These are phyloP conservation scores for Lamellibrachia luymesi DNA, from an alignment of 1,140 invertebrate species.

Conservation along the genomic window DNA sequence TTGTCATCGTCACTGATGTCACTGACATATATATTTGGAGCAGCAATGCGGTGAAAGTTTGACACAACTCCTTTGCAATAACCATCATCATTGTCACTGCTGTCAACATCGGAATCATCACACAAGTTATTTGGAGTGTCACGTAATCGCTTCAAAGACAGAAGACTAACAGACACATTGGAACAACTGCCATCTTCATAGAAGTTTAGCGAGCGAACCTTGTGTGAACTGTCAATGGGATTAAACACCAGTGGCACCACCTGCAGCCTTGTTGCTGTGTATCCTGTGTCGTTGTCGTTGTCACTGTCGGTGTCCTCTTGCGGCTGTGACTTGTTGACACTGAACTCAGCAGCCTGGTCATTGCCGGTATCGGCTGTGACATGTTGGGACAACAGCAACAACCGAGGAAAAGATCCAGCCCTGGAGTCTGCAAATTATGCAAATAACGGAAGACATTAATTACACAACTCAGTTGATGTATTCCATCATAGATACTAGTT, in stretches of 20 bases:
- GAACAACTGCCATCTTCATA: not conserved
- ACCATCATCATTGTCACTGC: not conserved
- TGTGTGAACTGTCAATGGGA: not conserved
- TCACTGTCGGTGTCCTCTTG: not conserved
- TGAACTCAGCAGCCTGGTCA: not conserved
- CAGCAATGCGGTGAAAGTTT: not conserved
- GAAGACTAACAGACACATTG: not conserved
- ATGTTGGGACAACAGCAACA: not conserved
- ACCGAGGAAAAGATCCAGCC: not conserved
- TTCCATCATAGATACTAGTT: too few species aligned
- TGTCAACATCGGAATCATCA: not conserved
- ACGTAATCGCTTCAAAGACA: not conserved
- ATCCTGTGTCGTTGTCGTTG: not conserved
- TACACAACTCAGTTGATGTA: not conserved
- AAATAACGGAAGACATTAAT: not conserved
- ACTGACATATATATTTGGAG: not conserved
- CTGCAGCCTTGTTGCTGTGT: not conserved
- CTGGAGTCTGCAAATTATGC: not conserved
- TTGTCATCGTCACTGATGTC: not conserved
- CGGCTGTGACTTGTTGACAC: not conserved
- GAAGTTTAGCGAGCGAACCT: not conserved
- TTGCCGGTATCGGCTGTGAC: not conserved
- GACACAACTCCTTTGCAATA: not conserved
- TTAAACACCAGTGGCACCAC: not conserved
- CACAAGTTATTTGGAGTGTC: not conserved